These are phyloP conservation scores for Lepilemur septentrionalis DNA, from an alignment of 2,797 vertebrate genomes.

Conservation along the genomic window DNA sequence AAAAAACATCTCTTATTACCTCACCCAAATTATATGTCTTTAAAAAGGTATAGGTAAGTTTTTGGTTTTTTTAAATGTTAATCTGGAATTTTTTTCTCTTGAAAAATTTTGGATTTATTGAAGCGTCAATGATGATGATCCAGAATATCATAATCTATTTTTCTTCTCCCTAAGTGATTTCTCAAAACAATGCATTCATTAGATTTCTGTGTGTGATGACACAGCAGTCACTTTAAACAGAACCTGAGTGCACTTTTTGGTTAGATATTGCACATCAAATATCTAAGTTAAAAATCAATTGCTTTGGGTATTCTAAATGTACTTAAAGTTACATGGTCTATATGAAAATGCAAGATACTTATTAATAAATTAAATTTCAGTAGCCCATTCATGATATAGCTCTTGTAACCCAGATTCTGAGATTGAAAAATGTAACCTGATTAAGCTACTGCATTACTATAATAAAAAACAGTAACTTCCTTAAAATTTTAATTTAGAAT, in stretches of 20 bases:
- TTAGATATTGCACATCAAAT: slow-evolving; percentile 18
- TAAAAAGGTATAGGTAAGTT: neutral
- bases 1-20: neutral
- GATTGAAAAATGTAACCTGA: slow-evolving; percentile 36
- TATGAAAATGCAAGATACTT: slow-evolving; percentile 23
- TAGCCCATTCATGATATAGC: neutral
- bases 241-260: neutral
- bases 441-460: slow-evolving; percentile 22
- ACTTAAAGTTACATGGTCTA: slow-evolving; percentile 36
- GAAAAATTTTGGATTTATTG: neutral
- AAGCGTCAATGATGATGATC: slow-evolving; percentile 30
- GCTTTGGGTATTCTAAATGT: slow-evolving; percentile 44
- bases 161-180: slow-evolving; percentile 36
- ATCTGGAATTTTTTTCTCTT: neutral
- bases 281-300: slow-evolving; percentile 47
- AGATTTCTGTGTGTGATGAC: slow-evolving; percentile 58
- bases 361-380: slow-evolving; percentile 9
- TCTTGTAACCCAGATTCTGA: slow-evolving; percentile 30
- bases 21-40: slow-evolving; percentile 5
- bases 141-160: slow-evolving; percentile 28
- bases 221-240: slow-evolving; percentile 43
- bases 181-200: slow-evolving; percentile 31
- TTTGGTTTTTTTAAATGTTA: neutral
- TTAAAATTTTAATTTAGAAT: slow-evolving; percentile 56
- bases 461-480: slow-evolving; percentile 55